Conservation (phyloP, 2,797 vertebrate genomes). For the Arrhamphus sclerolepis region DNA sequence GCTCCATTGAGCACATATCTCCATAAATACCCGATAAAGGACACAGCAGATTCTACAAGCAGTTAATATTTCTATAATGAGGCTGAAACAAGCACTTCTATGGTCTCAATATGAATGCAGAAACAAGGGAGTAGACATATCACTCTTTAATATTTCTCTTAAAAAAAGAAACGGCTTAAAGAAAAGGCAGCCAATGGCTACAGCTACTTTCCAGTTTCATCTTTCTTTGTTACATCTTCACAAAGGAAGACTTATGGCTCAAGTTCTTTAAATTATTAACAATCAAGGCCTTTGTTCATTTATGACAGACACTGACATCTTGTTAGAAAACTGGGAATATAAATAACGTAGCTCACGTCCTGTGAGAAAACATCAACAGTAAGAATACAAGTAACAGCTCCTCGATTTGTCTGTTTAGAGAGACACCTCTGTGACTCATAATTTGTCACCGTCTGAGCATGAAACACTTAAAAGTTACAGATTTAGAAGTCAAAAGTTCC, state of each 20-base stretch:
- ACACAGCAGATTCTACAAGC: neutral
- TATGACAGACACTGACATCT: conserved; percentile 9
- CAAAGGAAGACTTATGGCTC: conserved; percentile 54
- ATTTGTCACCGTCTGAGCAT: conserved; percentile 22
- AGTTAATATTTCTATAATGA: conserved; percentile 10
- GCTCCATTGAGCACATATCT: conserved; percentile 31
- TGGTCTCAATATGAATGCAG: conserved; percentile 14
- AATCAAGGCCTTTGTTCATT: conserved; percentile 51
- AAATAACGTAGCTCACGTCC: conserved; percentile 38
- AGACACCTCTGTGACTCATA: conserved; percentile 37
- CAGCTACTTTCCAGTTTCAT: conserved; percentile 53
- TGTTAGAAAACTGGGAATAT: conserved; percentile 8
- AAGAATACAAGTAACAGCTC: conserved; percentile 21
- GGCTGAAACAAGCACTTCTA: conserved; percentile 6
- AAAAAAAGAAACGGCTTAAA: conserved; percentile 43
- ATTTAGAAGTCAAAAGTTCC: conserved; percentile 18
- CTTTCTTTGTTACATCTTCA: conserved; percentile 32
- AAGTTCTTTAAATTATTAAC: conserved; percentile 27
- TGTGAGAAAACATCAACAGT: conserved; percentile 5
- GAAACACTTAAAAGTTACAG: conserved; percentile 23
- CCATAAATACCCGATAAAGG: conserved; percentile 6
- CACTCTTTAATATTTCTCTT: conserved; percentile 64
- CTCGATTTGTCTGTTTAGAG: conserved; percentile 10
- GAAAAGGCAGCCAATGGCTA: conserved; percentile 60
- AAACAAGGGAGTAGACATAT: conserved; percentile 35